Evolutionary conservation across 2,888 invertebrate genomes (phyloP).

Genomic region (Schizotus pectinicornis): DNA sequence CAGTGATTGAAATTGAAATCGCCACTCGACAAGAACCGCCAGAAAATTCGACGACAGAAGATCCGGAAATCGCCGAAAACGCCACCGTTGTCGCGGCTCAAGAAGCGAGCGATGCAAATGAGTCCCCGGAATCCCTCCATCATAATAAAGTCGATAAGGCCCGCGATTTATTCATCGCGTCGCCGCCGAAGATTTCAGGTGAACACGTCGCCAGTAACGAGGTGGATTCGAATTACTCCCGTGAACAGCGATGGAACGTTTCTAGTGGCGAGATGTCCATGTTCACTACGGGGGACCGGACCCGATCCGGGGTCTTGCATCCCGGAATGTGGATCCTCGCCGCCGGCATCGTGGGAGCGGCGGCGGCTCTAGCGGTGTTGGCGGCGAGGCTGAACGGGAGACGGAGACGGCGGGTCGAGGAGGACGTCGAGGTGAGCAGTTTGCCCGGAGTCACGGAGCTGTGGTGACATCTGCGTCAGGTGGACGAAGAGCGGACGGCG

Average conservation of each 20-base stretch:
- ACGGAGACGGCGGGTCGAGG: conserved; percentile 30
- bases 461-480: conserved; percentile 71
- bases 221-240: conserved; percentile 35
- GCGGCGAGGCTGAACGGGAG: conserved; percentile 49
- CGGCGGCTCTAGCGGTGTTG: conserved; percentile 61
- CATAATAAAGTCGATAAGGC: too few relatives aligned
- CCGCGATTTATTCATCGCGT: conserved; percentile 21
- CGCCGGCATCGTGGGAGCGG: conserved; percentile 63
- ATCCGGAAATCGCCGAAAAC: not conserved
- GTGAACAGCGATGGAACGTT: conserved; percentile 34
- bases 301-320: conserved; percentile 58
- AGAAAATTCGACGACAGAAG: not conserved
- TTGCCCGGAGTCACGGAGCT: conserved; percentile 69
- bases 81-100: conserved; percentile 10
- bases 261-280: conserved; percentile 50
- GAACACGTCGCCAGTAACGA: conserved; percentile 29
- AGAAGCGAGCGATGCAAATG: conserved; percentile 6
- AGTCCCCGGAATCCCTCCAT: too few relatives aligned
- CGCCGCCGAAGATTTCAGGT: conserved; percentile 14
- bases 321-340: conserved; percentile 66
- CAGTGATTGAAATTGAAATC: conserved; percentile 15
- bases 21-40: not conserved
- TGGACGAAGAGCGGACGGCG: conserved; percentile 61
- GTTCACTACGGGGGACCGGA: conserved; percentile 38
- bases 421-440: conserved; percentile 67